Conservation (phyloP, 2,888 invertebrate species). For the Podabrus alpinus region DNA sequence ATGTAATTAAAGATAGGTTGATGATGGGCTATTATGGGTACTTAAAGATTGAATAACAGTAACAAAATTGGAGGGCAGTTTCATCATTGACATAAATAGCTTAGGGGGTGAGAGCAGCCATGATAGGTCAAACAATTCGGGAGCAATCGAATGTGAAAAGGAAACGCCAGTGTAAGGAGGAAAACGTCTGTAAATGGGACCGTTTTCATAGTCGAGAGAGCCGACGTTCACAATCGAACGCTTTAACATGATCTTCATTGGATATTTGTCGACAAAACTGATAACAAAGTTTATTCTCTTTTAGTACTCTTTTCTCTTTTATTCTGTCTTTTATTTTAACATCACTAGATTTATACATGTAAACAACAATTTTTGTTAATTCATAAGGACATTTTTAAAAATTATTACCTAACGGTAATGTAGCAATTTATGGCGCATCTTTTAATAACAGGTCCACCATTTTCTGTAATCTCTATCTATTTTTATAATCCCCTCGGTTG, state of each 20-base stretch:
- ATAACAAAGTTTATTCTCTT: conserved; percentile 27
- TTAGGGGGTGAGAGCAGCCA: conserved; percentile 43
- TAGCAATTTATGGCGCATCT: conserved; percentile 32
- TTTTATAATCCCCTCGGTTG: conserved; percentile 53
- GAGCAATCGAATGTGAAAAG: conserved; percentile 56
- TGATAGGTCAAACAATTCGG: conserved; percentile 56
- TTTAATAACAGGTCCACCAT: conserved; percentile 46
- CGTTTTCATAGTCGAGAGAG: conserved; percentile 49
- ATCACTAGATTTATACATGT: too few relatives aligned
- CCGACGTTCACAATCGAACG: conserved; percentile 41
- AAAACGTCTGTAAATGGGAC: conserved; percentile 56
- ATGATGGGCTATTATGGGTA: not conserved
- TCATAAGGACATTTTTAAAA: not conserved
- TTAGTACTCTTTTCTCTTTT: conserved; percentile 11
- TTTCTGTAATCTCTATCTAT: conserved; percentile 54
- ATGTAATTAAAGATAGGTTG: not conserved
- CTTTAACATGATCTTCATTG: conserved; percentile 38
- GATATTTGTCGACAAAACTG: conserved; percentile 32
- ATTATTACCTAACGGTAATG: conserved; percentile 21
- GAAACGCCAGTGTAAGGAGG: conserved; percentile 56
- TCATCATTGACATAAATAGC: conserved; percentile 47
- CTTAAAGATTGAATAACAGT: conserved; percentile 17
- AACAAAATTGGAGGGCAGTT: conserved; percentile 43
- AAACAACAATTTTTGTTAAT: not conserved
- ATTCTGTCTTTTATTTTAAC: not conserved